phyloP scores from a whole-genome alignment of 2,797 vertebrate genomes.

The Thamnophis elegans region DNA sequence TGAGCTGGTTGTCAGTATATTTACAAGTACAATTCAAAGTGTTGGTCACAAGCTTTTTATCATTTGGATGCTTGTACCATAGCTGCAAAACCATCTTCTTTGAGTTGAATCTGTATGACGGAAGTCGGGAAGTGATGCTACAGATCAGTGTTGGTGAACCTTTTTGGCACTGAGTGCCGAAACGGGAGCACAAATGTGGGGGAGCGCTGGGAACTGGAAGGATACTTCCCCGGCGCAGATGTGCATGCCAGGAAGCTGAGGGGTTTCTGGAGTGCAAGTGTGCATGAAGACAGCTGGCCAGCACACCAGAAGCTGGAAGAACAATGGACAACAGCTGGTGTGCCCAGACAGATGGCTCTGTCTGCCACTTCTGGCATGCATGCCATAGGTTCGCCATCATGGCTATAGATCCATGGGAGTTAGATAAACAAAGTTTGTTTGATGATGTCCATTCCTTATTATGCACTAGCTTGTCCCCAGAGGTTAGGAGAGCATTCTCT shows the following conservation, averaged over 20 bases:
- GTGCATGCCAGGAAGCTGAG: too few relatives aligned
- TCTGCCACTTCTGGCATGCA: too few relatives aligned
- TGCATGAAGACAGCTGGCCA: too few relatives aligned
- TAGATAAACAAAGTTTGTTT: not conserved
- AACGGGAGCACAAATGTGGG: too few relatives aligned
- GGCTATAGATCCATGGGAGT: not conserved
- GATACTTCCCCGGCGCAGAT: too few relatives aligned
- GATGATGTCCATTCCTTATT: not conserved
- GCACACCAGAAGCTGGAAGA: too few relatives aligned
- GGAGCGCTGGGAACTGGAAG: too few relatives aligned
- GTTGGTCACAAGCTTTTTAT: not conserved
- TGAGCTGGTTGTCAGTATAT: not conserved
- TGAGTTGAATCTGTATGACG: not conserved
- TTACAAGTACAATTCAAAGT: not conserved
- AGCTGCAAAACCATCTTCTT: not conserved
- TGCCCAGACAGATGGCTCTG: too few relatives aligned
- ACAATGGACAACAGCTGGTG: too few relatives aligned
- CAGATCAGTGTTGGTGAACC: not conserved
- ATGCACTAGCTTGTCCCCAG: not conserved
- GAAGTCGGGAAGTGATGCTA: not conserved
- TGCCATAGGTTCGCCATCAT: too few relatives aligned
- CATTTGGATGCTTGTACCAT: not conserved
- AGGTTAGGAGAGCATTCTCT: not conserved
- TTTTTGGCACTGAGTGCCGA: too few relatives aligned
- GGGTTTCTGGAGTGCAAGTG: too few relatives aligned